Percentiles rank a stretch among this genome's conserved stretches.
Evolutionary conservation across 2,888 invertebrate genomes (phyloP).

Genomic region (Leucophora obtusa): DNA sequence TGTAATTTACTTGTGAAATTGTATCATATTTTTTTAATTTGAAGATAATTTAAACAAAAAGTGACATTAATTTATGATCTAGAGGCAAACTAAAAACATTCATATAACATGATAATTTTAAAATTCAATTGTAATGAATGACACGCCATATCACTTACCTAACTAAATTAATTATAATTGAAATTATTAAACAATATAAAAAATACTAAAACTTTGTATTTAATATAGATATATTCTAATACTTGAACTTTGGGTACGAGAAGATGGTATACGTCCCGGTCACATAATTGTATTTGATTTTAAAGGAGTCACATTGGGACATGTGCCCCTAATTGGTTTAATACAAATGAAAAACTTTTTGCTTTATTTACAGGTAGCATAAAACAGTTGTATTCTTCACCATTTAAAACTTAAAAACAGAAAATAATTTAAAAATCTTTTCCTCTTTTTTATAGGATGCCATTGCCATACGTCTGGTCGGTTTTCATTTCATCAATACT

Average conservation of each 20-base stretch:
- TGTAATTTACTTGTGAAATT: too few relatives aligned
- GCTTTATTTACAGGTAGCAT: slow-evolving; percentile 82
- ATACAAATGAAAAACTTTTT: slow-evolving; percentile 84
- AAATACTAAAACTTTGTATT: too few relatives aligned
- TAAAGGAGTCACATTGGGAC: slow-evolving; percentile 81
- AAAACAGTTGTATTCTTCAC: too few relatives aligned
- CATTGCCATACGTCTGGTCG: slow-evolving; percentile 84
- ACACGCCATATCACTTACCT: background rate
- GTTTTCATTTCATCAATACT: slow-evolving; percentile 85
- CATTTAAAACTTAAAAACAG: too few relatives aligned
- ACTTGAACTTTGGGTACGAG: slow-evolving; percentile 81
- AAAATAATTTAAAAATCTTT: background rate
- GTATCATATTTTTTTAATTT: too few relatives aligned
- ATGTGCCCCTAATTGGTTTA: slow-evolving; percentile 83
- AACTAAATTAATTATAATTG: background rate
- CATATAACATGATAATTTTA: background rate
- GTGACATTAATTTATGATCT: too few relatives aligned
- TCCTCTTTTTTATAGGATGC: slow-evolving; percentile 80
- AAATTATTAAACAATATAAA: too few relatives aligned
- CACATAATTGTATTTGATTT: slow-evolving; percentile 83
- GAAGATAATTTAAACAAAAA: too few relatives aligned
- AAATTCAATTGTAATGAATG: background rate
- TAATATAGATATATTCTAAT: slow-evolving; percentile 80
- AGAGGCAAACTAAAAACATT: too few relatives aligned
- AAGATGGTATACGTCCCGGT: slow-evolving; percentile 83